Evolutionary conservation across 1,140 invertebrate species (phyloP).

Genomic region (Pogonomyrmex barbatus): DNA sequence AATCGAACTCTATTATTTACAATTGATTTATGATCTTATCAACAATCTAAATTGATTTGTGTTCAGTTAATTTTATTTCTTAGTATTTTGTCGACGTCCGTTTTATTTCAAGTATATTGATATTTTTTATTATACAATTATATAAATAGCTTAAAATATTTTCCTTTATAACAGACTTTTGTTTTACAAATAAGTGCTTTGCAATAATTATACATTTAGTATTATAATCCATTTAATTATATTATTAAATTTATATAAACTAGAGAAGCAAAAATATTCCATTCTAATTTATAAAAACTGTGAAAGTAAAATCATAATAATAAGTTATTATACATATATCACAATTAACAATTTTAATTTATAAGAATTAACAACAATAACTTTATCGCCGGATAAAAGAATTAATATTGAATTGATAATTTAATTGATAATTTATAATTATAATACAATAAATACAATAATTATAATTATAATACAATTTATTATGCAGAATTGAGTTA

Average conservation of each 20-base stretch:
- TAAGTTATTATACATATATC: no score
- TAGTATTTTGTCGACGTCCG: not conserved
- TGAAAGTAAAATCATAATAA: no score
- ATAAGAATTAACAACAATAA: no score
- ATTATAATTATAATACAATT: no score
- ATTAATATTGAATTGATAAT: no score
- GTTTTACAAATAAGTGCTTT: not conserved
- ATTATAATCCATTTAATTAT: not conserved
- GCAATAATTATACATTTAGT: not conserved
- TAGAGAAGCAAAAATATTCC: not conserved
- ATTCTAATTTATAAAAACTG: no score
- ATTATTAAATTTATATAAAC: not conserved
- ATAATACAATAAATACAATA: no score
- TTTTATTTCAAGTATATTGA: constrained; percentile 7
- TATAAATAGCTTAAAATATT: no score
- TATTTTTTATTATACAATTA: not conserved
- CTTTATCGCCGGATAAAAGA: no score
- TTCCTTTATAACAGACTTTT: not conserved
- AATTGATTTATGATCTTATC: constrained; percentile 7
- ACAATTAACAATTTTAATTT: no score
- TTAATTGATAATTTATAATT: no score
- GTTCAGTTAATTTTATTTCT: not conserved
- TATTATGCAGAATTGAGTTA: no score
- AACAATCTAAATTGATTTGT: not conserved
- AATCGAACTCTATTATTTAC: not conserved